Evolutionary conservation across 2,888 invertebrate species (phyloP), one percentile per base, ranked within the genome.

Genomic region (Drosophila kuntzei): DNA sequence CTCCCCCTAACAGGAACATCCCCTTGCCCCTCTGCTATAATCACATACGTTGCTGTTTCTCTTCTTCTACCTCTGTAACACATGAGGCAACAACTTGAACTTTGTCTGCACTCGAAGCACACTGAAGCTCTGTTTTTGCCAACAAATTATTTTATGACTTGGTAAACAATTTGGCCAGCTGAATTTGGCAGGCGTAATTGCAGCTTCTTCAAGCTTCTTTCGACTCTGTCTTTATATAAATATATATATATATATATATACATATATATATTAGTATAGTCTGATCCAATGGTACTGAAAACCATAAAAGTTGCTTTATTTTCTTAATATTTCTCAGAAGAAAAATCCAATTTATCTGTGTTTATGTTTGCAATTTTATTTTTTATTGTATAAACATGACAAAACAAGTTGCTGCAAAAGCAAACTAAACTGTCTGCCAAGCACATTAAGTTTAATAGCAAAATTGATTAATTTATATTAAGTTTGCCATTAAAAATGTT

Each of bases 131-230:
- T 74, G 63, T 44, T 61, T 62, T 55, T 67, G 65, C 74, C 69
- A 73, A 67, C 71, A 78, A 79, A 78, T 79, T 71, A 74, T 80
- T 79, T 80, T 78, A 80, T 61, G 64, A 68, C 80, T 77, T 77
- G 65, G 65, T 55, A 64, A 79, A 74, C 74, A 78, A 76, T 69
- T 76, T 76, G 69, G 74, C 69, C 60, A 61, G 18, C 50, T 51
- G 76, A 74, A 63, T 78, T 60, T 68, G 57, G 55, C 57, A 20
- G 7, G 37, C 54, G 58, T 72, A 67, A 67, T 75, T 75, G 72
- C 67, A 74, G 55, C 12, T 55, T 14, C 64, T 51, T 49, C 39
- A 12, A 20, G 44, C 37, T 34, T 18, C 51, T 18, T 16, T 9
- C 12, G 12, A 12, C 39, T 32, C 12, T 6, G n/a, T 22, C 37